A percentile compares a stretch with the other conserved stretches of the same genome.
phyloP scores from a whole-genome alignment of 2,888 invertebrate species.

The Timema podura region DNA sequence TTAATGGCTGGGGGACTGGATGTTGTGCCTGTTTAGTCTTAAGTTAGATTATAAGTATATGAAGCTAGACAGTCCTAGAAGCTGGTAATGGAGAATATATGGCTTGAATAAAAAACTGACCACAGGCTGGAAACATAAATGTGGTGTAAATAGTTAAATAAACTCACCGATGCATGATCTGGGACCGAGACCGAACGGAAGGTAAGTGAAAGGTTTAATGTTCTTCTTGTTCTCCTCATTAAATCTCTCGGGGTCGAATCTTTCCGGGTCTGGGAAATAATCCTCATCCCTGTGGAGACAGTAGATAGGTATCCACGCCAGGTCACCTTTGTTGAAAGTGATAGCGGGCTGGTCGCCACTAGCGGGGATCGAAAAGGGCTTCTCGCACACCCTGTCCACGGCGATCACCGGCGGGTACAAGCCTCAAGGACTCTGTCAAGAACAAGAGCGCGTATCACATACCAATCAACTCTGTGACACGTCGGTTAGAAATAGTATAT shows the following conservation, averaged over 20 bases:
- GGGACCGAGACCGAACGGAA: conserved; percentile 36
- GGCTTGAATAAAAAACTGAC: too few species aligned
- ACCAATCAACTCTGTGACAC: too few species aligned
- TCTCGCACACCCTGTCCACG: conserved; percentile 13
- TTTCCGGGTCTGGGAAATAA: conserved; percentile 43
- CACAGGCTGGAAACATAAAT: too few species aligned
- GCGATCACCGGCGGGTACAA: conserved; percentile 17
- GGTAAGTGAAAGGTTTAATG: conserved; percentile 33
- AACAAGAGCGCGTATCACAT: neutral
- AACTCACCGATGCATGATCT: conserved; percentile 35
- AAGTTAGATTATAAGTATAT: too few species aligned
- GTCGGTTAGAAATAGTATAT: too few species aligned
- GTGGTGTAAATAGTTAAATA: too few species aligned
- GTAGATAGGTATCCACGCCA: conserved; percentile 37
- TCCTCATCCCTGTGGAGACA: conserved; percentile 40
- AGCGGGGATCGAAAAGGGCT: conserved; percentile 1
- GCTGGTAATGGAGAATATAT: too few species aligned
- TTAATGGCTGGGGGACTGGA: too few species aligned
- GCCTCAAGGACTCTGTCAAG: conserved; percentile 14
- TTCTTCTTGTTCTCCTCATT: conserved; percentile 25
- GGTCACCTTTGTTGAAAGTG: conserved; percentile 27
- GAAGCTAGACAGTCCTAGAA: too few species aligned
- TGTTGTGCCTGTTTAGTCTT: too few species aligned
- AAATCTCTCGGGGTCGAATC: conserved; percentile 46
- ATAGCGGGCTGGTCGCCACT: neutral